phyloP scores from a whole-genome alignment of 2,113 vertebrate genomes.

The Atrichornis clamosus region DNA sequence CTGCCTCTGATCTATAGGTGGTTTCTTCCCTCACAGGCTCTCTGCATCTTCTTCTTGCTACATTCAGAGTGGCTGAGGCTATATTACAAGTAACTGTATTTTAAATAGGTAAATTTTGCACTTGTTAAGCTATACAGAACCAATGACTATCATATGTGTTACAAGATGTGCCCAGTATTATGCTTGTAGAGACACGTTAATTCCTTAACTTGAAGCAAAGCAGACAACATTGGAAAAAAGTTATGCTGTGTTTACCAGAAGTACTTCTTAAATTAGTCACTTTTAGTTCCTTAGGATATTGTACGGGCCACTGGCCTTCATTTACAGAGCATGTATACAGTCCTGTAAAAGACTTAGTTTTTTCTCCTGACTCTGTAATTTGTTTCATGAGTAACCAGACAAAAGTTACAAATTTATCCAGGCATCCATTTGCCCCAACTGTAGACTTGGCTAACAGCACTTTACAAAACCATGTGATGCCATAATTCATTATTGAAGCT shows the following conservation, averaged over 20 bases:
- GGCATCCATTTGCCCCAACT: neutral
- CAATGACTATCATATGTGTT: neutral
- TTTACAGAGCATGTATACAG: neutral
- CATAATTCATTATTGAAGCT: neutral
- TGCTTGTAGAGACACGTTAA: neutral
- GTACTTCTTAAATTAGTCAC: neutral
- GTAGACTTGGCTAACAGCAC: neutral
- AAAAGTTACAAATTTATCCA: neutral
- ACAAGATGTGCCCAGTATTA: neutral
- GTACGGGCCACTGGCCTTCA: neutral
- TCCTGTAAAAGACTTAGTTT: neutral
- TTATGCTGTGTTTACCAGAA: neutral
- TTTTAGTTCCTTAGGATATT: neutral
- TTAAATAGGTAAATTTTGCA: neutral
- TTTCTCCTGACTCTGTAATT: neutral
- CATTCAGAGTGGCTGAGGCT: neutral
- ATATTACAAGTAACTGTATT: neutral
- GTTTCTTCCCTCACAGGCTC: neutral
- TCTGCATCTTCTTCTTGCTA: neutral
- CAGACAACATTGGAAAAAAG: neutral
- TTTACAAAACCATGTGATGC: neutral
- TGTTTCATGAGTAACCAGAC: neutral
- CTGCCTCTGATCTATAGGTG: neutral
- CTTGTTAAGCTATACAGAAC: neutral
- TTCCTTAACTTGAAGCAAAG: constrained; percentile 5